Base-by-base conservation (phyloP, 1,140 invertebrate species). In the Pseudomyrmex pallidus region DNA sequence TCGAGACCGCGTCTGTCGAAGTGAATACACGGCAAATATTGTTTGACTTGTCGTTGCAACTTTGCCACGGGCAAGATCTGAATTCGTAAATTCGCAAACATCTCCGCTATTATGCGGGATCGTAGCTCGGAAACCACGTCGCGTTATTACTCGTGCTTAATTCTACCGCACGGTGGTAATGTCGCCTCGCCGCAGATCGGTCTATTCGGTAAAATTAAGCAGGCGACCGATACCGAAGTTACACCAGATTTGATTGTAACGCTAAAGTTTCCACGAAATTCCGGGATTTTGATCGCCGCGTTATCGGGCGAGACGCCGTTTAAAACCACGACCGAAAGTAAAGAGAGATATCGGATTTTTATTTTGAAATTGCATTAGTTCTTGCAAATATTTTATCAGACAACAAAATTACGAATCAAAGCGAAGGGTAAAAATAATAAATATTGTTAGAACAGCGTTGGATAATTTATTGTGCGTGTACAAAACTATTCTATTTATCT, bases 21-120 rank as follows among this genome's bases (percentile, higher is more conserved):
- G 8, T 52, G 48, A n/a, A n/a, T n/a, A 35, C 8, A 54, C 15
- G 7, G 48, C 17, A 13, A 56, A 66, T n/a, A 3, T 12, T 17
- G 9, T n/a, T 35, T 46, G 5, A 13, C 17, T 25, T 57, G 9
- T n/a, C 13, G 48, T n/a, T 13, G 63, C 20, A 2, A 48, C 10
- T 17, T 56, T 46, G 48, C 48, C 20, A 35, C 50, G 17, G 54
- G 15, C 61, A 56, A 64, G 64, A 78, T 48, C 17, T 59, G 44
- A 78, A 70, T 70, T 10, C 57, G 54, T 78, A 78, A 78, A 59
- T 78, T 78, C 59, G 64, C 76, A 68, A 78, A 78, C 74, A 44
- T 77, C 22, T 25, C 7, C 25, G 25, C n/a, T 63, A 57, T 63
- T 80, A 13, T 48, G 63, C 22, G 20, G 13, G 17, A 59, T 52